Base-by-base conservation (phyloP, 1,140 invertebrate genomes). In the Thaumatotibia leucotreta region DNA sequence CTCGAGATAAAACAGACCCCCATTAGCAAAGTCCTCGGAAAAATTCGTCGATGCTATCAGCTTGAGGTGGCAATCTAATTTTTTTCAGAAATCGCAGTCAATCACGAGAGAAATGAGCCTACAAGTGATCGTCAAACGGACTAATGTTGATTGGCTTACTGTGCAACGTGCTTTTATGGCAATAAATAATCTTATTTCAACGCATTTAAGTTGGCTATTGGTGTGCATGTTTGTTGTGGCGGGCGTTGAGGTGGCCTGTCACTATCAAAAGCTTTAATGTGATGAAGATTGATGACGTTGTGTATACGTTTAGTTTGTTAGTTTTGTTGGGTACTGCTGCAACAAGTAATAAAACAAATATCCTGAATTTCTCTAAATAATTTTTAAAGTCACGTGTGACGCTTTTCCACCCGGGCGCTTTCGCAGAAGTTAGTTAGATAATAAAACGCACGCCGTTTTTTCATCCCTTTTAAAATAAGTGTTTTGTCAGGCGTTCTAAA, bases 1-100 rank as follows among this genome's bases (percentile, higher is more conserved):
- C 67, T 76, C 61, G 86, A 89, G 85, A 90, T 89, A 90, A 89
- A 89, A 87, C 88, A 91, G 88, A 76, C 77, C 66, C 80, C 86
- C 82, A 91, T 91, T 91, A 91, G 85, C 68, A 75, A 79, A 63
- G 75, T 69, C 67, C 69, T 76, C 61, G 67, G 78, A 88, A 89
- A 89, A 88, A 86, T 35, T 70, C 72, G 73, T 75, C 84, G 86
- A 88, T 84, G 73, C 69, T 82, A 89, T 90, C 88, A 70, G 74
- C 71, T 75, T 74, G 83, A 87, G 83, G 88, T 87, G 86, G 85
- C 83, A 88, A 89, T 87, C 88, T 83, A 84, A 83, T 90, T 88
- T 90, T 86, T 82, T 74, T 79, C 80, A 2, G 23, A 80, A 83
- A 68, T 76, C 67, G 31, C 77, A 79, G 76, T 87, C 86, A 84